Evolutionary conservation across 2,888 invertebrate species (phyloP), one percentile per base, ranked within the genome.

Genomic region (Tetanocera ferruginea): DNA sequence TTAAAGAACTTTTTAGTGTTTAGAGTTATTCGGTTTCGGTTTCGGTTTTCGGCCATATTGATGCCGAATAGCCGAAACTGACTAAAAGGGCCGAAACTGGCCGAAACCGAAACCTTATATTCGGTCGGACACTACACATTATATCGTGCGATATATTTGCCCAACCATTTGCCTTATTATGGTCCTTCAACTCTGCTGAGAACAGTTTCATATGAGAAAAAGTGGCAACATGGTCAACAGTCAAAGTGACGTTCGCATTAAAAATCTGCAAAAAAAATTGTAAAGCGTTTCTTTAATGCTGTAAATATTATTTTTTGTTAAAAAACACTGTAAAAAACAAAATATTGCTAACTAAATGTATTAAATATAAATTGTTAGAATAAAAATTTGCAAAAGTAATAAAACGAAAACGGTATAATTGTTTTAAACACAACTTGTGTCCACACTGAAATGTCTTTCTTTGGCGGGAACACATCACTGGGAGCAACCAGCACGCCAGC

Each of bases 401-500:
- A 34, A 25, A 64, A 31, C 6, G 19, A 55, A 55, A 55, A 17
- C 8, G 17, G 6, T 6, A 52, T 19, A 52, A 52, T 52, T 52
- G 6, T 31, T 64, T 6, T 64, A 8, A 28, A 31, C 2, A 17
- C 34, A 34, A 64, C 17, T 43, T 43, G 43, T 55, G 19, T 2
- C 55, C 6, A 1, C 5, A 23, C 55, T 55, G 5, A 55, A 23
- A 90, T 90, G 90, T 88, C 89, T 72, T 89, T 90, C 78, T 90
- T 90, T 83, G 89, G 89, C 71, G 85, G 84, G 19, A 88, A 86
- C 77, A 83, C 86, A 71, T 87, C 88, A 49, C 90, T 92, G 79
- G 92, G 92, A 19, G 88, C 91, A 67, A 90, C 92, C 57, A 90
- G 89, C 83, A 90, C 90, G 74, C 90, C 89, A 80, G 90, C 92